Evolutionary conservation across 2,797 vertebrate species (phyloP).

Genomic region (Silurus lanzhouensis): DNA sequence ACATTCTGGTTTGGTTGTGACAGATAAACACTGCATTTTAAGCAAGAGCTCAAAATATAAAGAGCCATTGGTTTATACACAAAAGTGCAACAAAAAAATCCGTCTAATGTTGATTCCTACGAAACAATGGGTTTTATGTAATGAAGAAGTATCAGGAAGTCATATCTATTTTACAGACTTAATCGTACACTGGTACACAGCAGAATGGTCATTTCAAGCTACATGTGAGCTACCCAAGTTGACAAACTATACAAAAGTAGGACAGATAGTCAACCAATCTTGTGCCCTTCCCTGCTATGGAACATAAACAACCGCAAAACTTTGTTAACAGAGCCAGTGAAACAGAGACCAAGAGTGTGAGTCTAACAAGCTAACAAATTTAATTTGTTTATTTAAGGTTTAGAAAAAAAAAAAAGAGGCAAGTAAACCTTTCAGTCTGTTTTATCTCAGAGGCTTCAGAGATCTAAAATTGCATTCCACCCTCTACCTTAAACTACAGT

Average conservation of each 20-base stretch:
- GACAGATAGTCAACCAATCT: neutral
- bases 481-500: neutral
- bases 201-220: neutral
- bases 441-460: neutral
- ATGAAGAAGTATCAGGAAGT: neutral
- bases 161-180: neutral
- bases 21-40: neutral
- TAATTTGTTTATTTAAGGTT: neutral
- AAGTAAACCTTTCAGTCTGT: neutral
- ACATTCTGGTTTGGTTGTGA: neutral
- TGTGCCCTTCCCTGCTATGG: neutral
- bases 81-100: neutral
- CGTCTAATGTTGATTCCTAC: neutral
- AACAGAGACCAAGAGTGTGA: neutral
- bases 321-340: neutral
- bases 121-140: neutral
- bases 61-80: neutral
- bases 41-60: neutral
- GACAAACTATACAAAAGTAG: neutral
- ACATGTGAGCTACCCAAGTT: neutral
- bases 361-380: constrained; percentile 2
- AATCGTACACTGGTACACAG: neutral
- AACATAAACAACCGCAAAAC: neutral
- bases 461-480: neutral
- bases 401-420: too few relatives aligned